phyloP scores from a whole-genome alignment of 2,888 invertebrate species.

The Pachydiplax longipennis region DNA sequence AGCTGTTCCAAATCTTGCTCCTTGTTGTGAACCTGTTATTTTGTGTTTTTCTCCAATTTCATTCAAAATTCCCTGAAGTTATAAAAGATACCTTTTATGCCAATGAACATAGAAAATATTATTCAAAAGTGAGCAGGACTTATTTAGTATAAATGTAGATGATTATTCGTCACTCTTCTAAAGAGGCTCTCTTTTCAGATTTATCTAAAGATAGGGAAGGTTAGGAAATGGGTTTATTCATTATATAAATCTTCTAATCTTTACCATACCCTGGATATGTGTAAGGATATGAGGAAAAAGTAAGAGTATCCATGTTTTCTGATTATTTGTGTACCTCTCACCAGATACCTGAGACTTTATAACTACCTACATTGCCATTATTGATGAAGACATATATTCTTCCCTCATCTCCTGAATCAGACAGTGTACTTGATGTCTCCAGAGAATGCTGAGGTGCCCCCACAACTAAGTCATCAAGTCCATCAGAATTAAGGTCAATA shows the following conservation, averaged over 20 bases:
- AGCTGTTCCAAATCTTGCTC: constrained; percentile 69
- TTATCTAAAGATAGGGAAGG: too few relatives aligned
- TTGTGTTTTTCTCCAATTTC: constrained; percentile 44
- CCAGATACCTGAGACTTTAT: too few relatives aligned
- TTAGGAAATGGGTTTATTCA: too few relatives aligned
- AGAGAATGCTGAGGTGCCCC: constrained; percentile 65
- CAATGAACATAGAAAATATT: background rate
- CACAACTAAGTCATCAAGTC: constrained; percentile 69
- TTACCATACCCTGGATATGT: too few relatives aligned
- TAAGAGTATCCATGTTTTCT: too few relatives aligned
- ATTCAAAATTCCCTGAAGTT: background rate
- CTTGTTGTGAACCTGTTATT: constrained; percentile 54
- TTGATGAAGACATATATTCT: constrained; percentile 66
- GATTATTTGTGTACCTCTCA: too few relatives aligned
- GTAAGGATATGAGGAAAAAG: too few relatives aligned
- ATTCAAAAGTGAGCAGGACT: background rate
- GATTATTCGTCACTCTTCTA: too few relatives aligned
- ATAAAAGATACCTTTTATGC: background rate
- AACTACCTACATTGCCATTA: background rate
- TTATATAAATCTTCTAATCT: too few relatives aligned
- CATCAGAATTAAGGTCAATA: constrained; percentile 70
- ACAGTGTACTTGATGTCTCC: constrained; percentile 52
- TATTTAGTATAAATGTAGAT: too few relatives aligned
- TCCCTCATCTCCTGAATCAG: constrained; percentile 64
- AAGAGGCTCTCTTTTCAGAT: too few relatives aligned